These are phyloP conservation scores for Antrozous pallidus DNA, from an alignment of 2,797 vertebrate species.

Conservation along the genomic window DNA sequence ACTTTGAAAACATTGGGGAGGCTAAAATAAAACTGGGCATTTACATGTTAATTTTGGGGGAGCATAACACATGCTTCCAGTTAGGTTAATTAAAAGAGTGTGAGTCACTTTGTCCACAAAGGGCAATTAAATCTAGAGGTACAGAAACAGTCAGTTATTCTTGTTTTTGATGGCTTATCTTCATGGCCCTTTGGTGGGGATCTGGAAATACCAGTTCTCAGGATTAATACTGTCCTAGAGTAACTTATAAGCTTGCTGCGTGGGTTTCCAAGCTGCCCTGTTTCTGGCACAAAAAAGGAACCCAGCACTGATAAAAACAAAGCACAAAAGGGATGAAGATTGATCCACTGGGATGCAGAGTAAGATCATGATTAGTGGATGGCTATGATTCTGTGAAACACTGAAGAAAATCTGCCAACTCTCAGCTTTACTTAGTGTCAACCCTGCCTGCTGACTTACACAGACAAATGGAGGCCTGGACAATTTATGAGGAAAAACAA, in stretches of 20 bases:
- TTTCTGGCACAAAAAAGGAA: neutral
- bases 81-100: constrained; percentile 17
- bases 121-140: neutral
- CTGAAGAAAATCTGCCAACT: neutral
- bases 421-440: neutral
- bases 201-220: constrained; percentile 64
- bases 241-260: neutral
- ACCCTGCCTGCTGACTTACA: neutral
- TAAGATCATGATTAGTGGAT: neutral
- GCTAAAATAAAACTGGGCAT: neutral
- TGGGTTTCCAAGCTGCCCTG: neutral
- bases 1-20: neutral
- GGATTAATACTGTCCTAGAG: neutral
- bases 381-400: neutral
- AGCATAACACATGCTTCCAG: neutral
- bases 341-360: neutral
- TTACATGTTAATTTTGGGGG: neutral
- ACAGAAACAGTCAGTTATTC: neutral
- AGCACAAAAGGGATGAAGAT: neutral
- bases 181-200: neutral
- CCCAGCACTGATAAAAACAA: neutral
- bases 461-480: neutral
- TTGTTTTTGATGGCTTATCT: constrained; percentile 51
- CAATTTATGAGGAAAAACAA: neutral
- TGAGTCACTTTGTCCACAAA: constrained; percentile 46